Evolutionary conservation across 2,888 invertebrate genomes (phyloP), one percentile per base, ranked within the genome.

Genomic region (Megalurothrips usitatus): DNA sequence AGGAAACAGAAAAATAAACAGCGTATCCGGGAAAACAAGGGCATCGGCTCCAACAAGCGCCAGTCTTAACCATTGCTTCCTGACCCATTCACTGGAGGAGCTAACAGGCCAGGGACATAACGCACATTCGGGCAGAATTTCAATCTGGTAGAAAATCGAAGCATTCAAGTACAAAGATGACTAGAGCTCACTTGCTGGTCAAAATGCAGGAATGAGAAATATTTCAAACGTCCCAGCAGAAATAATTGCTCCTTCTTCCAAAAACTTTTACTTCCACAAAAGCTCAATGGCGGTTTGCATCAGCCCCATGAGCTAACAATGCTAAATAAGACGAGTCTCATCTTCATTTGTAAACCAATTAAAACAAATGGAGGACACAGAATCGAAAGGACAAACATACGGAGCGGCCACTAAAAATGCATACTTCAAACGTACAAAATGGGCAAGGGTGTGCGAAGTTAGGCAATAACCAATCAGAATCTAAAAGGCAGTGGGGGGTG

Each of bases 391-490:
- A 58, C 17, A 58, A 58, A 58, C 58, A 58, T 58, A 75, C 68
- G 26, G 68, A 75, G 68, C 68, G 23, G 68, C 68, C 68, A 75
- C 68, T 75, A 75, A 75, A n/a, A 75, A 75, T 23, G 68, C 68
- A 75, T 75, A 75, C 68, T 75, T 75, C 68, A 75, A 75, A 75
- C 68, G 23, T 75, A 75, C 68, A 26, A 75, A 75, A 75, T 75
- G 23, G 26, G 23, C 68, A 75, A 75, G 68, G 68, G 68, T 75
- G 68, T 75, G 68, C 68, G 68, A 75, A 75, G 26, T 75, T 75
- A 23, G 68, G 68, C 68, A 26, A 75, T 75, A 75, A 75, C 68
- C 68, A 75, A 75, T 75, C 68, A 75, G 68, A 75, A 75, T 75
- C 68, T 75, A 75, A 75, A 1, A 75, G 26, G 68, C 68, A 23